Conservation (phyloP, 1,140 invertebrate genomes). For the Neodiprion lecontei region DNA sequence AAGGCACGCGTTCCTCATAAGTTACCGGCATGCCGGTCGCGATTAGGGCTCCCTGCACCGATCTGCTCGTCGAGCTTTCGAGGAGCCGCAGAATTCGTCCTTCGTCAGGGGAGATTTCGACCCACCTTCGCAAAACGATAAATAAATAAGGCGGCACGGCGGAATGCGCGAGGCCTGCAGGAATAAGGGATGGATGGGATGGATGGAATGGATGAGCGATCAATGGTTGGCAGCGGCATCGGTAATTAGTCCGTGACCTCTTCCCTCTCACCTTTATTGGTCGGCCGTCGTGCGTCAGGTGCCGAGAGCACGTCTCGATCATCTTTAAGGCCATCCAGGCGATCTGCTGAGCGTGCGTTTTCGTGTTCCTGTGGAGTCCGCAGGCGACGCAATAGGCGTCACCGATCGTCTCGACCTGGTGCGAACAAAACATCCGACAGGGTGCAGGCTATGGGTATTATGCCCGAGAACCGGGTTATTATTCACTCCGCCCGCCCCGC, state of each 20-base stretch:
- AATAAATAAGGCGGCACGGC: too few species aligned
- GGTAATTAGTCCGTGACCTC: background rate
- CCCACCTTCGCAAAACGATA: too few species aligned
- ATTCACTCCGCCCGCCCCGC: too few species aligned
- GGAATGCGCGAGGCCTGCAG: too few species aligned
- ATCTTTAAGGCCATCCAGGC: constrained; percentile 94
- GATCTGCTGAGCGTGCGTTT: constrained; percentile 90
- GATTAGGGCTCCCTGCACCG: too few species aligned
- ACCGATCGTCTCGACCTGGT: constrained; percentile 91
- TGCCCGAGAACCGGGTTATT: too few species aligned
- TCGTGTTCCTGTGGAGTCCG: constrained; percentile 82
- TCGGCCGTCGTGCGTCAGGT: constrained; percentile 89
- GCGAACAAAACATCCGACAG: too few species aligned
- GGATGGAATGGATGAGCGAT: background rate
- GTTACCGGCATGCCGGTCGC: background rate
- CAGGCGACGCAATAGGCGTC: constrained; percentile 96
- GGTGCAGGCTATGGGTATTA: too few species aligned
- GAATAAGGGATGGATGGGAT: too few species aligned
- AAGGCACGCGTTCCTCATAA: background rate
- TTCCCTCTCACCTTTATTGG: constrained; percentile 77
- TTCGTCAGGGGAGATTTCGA: too few species aligned
- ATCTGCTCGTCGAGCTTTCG: too few species aligned
- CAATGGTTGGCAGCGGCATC: constrained; percentile 9
- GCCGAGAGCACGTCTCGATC: constrained; percentile 86
- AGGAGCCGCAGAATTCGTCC: too few species aligned